Conservation (phyloP, 2,113 vertebrate genomes). For the Setophaga kirtlandii region DNA sequence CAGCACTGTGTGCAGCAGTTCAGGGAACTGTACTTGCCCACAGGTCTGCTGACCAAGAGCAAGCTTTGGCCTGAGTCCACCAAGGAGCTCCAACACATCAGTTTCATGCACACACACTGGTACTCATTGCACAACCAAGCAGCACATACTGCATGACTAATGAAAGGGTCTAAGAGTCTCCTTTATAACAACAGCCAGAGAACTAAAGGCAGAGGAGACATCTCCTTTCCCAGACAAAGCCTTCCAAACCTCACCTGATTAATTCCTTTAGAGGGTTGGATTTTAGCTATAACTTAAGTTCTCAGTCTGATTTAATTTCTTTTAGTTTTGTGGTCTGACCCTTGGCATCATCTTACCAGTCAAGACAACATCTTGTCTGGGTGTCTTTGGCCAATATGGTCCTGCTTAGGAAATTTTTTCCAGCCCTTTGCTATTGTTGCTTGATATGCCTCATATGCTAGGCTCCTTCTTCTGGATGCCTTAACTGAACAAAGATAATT, state of each 20-base stretch:
- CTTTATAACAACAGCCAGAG: neutral
- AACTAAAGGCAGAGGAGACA: neutral
- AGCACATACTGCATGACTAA: neutral
- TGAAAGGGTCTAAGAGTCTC: neutral
- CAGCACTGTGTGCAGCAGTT: neutral
- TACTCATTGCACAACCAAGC: neutral
- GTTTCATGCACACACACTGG: neutral
- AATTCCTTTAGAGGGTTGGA: neutral
- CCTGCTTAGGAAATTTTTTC: neutral
- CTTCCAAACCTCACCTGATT: neutral
- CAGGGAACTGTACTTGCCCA: neutral
- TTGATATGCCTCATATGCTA: neutral
- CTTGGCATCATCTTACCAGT: neutral
- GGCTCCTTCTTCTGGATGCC: neutral
- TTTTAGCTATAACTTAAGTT: neutral
- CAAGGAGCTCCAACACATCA: neutral
- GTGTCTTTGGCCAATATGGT: neutral
- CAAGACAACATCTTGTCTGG: neutral
- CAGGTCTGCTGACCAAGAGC: neutral
- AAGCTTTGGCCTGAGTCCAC: neutral
- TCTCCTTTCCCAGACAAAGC: neutral
- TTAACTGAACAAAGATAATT: neutral
- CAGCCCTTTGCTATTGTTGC: neutral
- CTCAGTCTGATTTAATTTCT: neutral
- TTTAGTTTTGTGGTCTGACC: neutral